These are phyloP conservation scores for Acrobasis repandana DNA, from an alignment of 2,888 invertebrate genomes.

Conservation along the genomic window DNA sequence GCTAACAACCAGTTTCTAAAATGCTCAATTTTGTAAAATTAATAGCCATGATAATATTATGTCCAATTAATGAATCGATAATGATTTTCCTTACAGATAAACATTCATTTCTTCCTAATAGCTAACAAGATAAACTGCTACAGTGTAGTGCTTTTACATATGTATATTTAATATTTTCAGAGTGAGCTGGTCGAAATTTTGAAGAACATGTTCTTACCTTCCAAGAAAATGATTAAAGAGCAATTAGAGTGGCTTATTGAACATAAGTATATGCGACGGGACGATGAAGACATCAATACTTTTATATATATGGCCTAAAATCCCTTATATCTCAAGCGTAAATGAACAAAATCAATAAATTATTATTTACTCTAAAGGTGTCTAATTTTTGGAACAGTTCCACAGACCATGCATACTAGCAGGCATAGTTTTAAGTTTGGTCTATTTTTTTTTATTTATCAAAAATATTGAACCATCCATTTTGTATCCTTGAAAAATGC, in stretches of 20 bases:
- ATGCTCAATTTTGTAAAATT: too few species aligned
- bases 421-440: too few species aligned
- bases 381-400: background rate
- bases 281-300: constrained; percentile 98
- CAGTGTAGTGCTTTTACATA: too few species aligned
- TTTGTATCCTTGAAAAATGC: too few species aligned
- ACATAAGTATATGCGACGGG: constrained; percentile 98
- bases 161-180: constrained; percentile 54
- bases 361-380: constrained; percentile 63
- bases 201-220: constrained; percentile 99
- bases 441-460: too few species aligned
- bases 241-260: constrained; percentile 99
- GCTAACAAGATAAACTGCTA: too few species aligned
- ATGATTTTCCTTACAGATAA: too few species aligned
- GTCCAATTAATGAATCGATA: too few species aligned
- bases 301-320: constrained; percentile 98
- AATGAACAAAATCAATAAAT: constrained; percentile 66
- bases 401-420: background rate
- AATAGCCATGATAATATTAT: too few species aligned
- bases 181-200: constrained; percentile 98
- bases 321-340: constrained; percentile 36
- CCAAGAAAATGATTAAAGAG: constrained; percentile 99
- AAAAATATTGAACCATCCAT: too few species aligned
- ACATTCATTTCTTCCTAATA: too few species aligned
- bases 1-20: too few species aligned